Evolutionary conservation across 2,113 vertebrate genomes (phyloP), one percentile per base, ranked within the genome.

Genomic region (Nasalis larvatus): DNA sequence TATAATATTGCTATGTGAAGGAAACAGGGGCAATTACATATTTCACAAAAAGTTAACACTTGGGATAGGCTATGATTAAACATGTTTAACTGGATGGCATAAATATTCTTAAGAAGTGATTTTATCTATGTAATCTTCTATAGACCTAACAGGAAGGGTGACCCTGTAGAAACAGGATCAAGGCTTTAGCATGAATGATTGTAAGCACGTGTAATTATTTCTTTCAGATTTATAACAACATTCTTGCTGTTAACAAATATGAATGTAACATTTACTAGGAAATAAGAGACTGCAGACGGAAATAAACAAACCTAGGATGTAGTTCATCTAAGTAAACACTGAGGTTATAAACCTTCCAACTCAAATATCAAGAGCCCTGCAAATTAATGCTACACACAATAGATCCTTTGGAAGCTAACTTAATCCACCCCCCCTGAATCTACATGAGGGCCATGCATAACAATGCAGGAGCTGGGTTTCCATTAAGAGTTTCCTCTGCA

Each of bases 341-440:
- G 98, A 98, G 98, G 99, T 98, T 99, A 99, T 99, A 99, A 99
- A 99, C 99, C 99, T 99, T 99, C 99, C 99, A 99, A 99, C 99
- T 99, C 98, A 95, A 98, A 98, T 99, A 99, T 99, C 99, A 98
- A 99, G 99, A 98, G 98, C 98, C 97, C 99, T 98, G 99, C 99
- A 99, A 99, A 99, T 99, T 99, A 99, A 99, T 99, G 99, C 98
- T 96, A 96, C 97, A 98, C 99, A 99, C 99, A 99, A 99, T 99
- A 99, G 99, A 98, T 98, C 99, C 99, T 99, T 99, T 99, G 99
- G 99, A 99, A 99, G 99, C 99, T 98, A 99, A 99, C 99, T 99
- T 99, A 99, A 99, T 99, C 99, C 99, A 99, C 98, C 99, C 99
- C 99, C 99, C 99, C 99, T 99, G 99, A 99, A 99, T 99, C 99